Base-by-base conservation (phyloP, 2,888 invertebrate species). In the Cybosia mesomella region DNA sequence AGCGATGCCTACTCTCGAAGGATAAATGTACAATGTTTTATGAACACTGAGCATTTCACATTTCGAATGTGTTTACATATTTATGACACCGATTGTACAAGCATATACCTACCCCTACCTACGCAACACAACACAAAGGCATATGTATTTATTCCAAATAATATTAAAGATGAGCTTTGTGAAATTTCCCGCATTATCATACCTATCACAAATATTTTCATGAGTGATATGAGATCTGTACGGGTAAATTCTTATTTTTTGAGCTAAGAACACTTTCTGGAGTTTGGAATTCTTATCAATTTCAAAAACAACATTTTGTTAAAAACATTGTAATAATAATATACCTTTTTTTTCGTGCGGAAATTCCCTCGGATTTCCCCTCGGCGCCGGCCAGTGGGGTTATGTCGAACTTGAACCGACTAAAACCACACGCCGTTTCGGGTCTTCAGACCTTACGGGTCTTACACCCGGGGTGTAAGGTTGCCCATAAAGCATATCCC, bases 31-130 rank as follows among this genome's bases (percentile, higher is more conserved):
- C 13, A 63, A 54, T 66, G 59, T 43, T 69, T 64, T 64, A 43
- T 49, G 28, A 69, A 49, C 62, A 53, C 28, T 21, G 8, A 24
- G 54, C 24, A 63, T 70, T 67, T 67, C 64, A 68, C 64, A 68
- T 59, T 57, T 73, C 68, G 49, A 24, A 68, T 70, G 32, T 67
- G 62, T 67, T 70, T 71, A 71, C 74, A 74, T 77, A 77, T 77
- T 68, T 77, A 77, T 76, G 59, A 65, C 32, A 62, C 57, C 59
- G 60, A 73, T 74, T 71, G 69, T 77, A 66, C 58, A 76, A 64
- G 68, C 59, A 68, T 71, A 58, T 61, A 68, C 18, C 53, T 28
- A 24, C 66, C 65, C 66, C 58, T 60, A 58, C 64, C 62, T 58
- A 64, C n/a, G n/a, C n/a, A 68, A 64, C 61, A 53, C 66, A 62